Evolutionary conservation across 2,797 vertebrate species (phyloP), one percentile per base, ranked within the genome.

Genomic region (Chiroxiphia lanceolata): DNA sequence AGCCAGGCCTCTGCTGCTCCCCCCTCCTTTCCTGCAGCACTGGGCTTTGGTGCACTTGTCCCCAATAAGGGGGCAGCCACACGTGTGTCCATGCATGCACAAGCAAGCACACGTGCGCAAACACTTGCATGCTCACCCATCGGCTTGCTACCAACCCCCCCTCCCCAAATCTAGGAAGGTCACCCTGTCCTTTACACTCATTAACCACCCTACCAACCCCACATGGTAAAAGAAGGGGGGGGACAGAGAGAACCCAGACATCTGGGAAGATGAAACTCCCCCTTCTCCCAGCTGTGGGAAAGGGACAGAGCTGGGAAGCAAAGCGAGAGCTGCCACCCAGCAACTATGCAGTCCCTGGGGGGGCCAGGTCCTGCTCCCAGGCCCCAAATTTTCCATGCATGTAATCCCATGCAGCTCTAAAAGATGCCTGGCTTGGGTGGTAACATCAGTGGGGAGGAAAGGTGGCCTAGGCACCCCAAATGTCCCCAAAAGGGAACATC

Each of bases 1-100:
- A 0, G 0, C 18, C 29, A 70, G 68, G 71, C 20, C 80, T 78
- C 57, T 75, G 83, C 45, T 50, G 36, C 31, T 7, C 20, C 42
- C 57, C 25, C 5, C 42, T 77, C 78, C 21, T 15, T 59, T 56
- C 36, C 74, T 22, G 48, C 81, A 60, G 87, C 6, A 5, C 26
- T 10, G 67, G 94, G 81, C 78, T 91, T 83, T 5, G 13, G 64
- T 12, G 5, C 11, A 4, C 71, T 76, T 94, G 91, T 88, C 79
- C 94, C 89, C 61, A 90, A 1, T 38, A 71, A 83, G 11, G 83
- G 77, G 57, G 29, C 22, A 9, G 90, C 93, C 77, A 88, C 94
- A 95, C 34, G 80, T 65, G 83, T 95, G 87, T 54, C 87, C 90
- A 47, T 51, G 94, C 72, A 9, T 42, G 80, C 93, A 93, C 85